phyloP scores from a whole-genome alignment of 2,888 invertebrate genomes.

The Hyles lineata region DNA sequence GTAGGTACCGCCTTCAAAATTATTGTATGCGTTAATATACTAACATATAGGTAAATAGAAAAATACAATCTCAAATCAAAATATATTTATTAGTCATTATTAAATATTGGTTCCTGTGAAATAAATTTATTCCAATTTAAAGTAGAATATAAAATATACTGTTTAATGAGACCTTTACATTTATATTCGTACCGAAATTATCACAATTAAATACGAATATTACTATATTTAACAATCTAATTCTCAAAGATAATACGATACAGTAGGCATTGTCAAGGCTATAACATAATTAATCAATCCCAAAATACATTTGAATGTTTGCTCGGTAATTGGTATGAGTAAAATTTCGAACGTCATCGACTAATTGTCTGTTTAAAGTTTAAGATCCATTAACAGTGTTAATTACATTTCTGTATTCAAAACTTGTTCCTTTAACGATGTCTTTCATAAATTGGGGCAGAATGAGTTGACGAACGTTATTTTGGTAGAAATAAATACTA shows the following conservation, averaged over 20 bases:
- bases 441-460: conserved; percentile 10
- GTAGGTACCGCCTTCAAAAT: too few relatives aligned
- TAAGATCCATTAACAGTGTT: conserved; percentile 23
- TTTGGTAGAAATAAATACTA: neutral
- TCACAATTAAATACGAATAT: too few relatives aligned
- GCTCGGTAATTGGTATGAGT: neutral
- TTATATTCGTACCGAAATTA: too few relatives aligned
- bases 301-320: conserved; percentile 14
- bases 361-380: conserved; percentile 25
- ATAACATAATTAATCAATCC: neutral
- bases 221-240: too few relatives aligned
- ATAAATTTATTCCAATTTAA: too few relatives aligned
- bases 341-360: conserved; percentile 25
- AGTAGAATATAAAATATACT: too few relatives aligned
- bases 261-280: neutral
- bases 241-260: neutral
- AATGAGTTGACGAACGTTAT: conserved; percentile 11
- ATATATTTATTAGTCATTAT: too few relatives aligned
- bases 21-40: too few relatives aligned
- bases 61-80: too few relatives aligned
- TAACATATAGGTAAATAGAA: too few relatives aligned
- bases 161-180: too few relatives aligned
- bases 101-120: too few relatives aligned
- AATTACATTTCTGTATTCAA: conserved; percentile 19
- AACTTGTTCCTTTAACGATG: conserved; percentile 22